A percentile compares a stretch with the other conserved stretches of the same genome.
These are phyloP conservation scores for Dendropsophus ebraccatus DNA, from an alignment of 2,113 vertebrate genomes.

Conservation along the genomic window DNA sequence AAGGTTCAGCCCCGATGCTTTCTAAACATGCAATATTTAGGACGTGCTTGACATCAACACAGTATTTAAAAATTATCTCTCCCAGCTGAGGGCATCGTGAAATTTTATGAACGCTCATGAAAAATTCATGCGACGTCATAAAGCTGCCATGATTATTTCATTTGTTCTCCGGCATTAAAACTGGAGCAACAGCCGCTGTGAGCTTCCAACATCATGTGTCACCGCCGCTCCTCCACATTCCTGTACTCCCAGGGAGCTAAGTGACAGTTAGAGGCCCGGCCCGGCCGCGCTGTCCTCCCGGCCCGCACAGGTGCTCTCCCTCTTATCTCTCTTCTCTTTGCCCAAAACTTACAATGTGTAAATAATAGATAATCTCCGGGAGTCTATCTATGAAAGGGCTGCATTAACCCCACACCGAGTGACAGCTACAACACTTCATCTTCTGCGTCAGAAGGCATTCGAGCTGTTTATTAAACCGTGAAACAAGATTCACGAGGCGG, in stretches of 20 bases:
- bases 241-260: constrained; percentile 29
- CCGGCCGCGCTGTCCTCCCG: constrained; percentile 12
- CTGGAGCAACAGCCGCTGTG: constrained; percentile 59
- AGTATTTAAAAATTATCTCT: constrained; percentile 60
- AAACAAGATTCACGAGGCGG: constrained; percentile 51
- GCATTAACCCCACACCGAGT: constrained; percentile 43
- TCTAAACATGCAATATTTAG: constrained; percentile 61
- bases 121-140: constrained; percentile 59
- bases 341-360: constrained; percentile 31
- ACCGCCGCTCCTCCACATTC: constrained; percentile 50
- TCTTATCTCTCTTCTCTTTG: constrained; percentile 24
- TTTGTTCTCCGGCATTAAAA: constrained; percentile 60
- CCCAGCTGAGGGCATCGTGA: constrained; percentile 59
- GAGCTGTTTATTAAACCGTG: constrained; percentile 48
- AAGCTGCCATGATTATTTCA: constrained; percentile 61
- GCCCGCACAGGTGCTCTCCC: neutral
- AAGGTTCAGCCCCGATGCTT: constrained; percentile 55
- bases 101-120: constrained; percentile 59
- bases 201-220: constrained; percentile 58
- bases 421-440: constrained; percentile 39
- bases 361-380: constrained; percentile 44
- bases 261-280: constrained; percentile 40
- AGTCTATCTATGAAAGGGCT: constrained; percentile 7
- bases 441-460: constrained; percentile 35
- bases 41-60: constrained; percentile 59